Conservation (phyloP, 92 coral and sea anemone species). For the Pocillopora grandis region DNA sequence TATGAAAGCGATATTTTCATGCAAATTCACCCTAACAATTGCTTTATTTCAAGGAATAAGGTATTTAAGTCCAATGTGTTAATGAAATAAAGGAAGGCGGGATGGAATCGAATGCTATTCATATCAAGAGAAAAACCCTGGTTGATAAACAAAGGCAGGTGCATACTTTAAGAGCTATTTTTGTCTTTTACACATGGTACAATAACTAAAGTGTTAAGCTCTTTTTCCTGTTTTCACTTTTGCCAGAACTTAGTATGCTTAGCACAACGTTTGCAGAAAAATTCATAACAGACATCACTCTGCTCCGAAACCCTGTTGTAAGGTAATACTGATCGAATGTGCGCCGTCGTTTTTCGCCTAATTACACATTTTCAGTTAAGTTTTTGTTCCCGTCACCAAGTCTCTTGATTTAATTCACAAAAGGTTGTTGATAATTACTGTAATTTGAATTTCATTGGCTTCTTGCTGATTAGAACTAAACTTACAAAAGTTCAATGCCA, state of each 20-base stretch:
- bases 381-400: not conserved
- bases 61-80: not conserved
- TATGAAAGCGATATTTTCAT: constrained; percentile 1
- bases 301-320: not conserved
- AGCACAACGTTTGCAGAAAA: not conserved
- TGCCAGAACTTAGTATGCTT: too few species aligned
- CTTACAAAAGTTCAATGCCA: not conserved
- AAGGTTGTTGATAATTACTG: constrained; percentile 7
- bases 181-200: not conserved
- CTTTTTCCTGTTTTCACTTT: not conserved
- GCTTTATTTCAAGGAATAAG: not conserved
- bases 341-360: not conserved
- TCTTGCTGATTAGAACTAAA: constrained; percentile 3
- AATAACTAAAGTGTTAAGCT: not conserved
- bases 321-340: not conserved
- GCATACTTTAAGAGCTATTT: not conserved
- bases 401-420: not conserved
- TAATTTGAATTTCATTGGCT: constrained; percentile 4
- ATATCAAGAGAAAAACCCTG: not conserved
- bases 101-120: not conserved
- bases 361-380: not conserved
- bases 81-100: not conserved
- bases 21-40: not conserved
- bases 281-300: not conserved
- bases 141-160: not conserved